These are phyloP conservation scores for Phengaris arion DNA, from an alignment of 2,888 invertebrate genomes.

Conservation along the genomic window DNA sequence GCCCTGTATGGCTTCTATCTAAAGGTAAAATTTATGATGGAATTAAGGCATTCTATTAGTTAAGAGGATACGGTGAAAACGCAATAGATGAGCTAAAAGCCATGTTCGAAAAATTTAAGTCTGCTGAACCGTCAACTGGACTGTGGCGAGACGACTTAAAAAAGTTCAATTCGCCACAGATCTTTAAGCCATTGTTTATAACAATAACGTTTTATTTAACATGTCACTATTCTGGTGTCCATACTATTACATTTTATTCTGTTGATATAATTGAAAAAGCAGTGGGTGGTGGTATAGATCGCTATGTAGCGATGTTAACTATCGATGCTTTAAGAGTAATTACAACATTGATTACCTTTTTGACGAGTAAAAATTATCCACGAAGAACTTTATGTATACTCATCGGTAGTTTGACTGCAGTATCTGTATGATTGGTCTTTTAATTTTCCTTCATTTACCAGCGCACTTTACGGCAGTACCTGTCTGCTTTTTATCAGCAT, in stretches of 20 bases:
- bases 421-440: slow-evolving; percentile 22
- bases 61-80: slow-evolving; percentile 12
- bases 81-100: slow-evolving; percentile 20
- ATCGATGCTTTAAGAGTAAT: slow-evolving; percentile 21
- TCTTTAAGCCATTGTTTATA: slow-evolving; percentile 20
- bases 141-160: not conserved
- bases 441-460: slow-evolving; percentile 15
- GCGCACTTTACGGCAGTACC: slow-evolving; percentile 11
- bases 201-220: slow-evolving; percentile 21
- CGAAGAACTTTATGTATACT: slow-evolving; percentile 20
- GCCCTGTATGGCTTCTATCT: slow-evolving; percentile 20
- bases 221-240: slow-evolving; percentile 24
- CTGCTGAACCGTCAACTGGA: slow-evolving; percentile 1
- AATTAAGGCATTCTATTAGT: slow-evolving; percentile 19
- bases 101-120: slow-evolving; percentile 22
- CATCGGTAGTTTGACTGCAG: slow-evolving; percentile 19
- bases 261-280: slow-evolving; percentile 25
- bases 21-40: slow-evolving; percentile 25
- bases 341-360: slow-evolving; percentile 17
- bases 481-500: slow-evolving; percentile 24
- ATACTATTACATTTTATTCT: slow-evolving; percentile 25
- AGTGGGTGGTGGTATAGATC: slow-evolving; percentile 24
- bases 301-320: slow-evolving; percentile 19
- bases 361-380: slow-evolving; percentile 24
- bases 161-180: not conserved